These are phyloP conservation scores for Danionella dracula DNA, from an alignment of 2,797 vertebrate genomes.

Conservation along the genomic window DNA sequence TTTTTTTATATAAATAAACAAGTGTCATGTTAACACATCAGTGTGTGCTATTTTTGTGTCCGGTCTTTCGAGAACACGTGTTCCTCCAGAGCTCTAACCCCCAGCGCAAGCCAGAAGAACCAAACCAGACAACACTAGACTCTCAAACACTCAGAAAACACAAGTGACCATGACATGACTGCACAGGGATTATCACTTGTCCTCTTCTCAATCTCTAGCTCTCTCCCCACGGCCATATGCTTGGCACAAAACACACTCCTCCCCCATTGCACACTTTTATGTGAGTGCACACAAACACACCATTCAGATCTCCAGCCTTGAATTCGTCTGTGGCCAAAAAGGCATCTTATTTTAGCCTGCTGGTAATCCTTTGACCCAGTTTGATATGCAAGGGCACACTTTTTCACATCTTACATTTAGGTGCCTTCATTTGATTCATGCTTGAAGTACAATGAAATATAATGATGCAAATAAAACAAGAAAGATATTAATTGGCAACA, in stretches of 20 bases:
- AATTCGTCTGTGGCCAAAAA: constrained; percentile 52
- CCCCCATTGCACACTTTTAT: constrained; percentile 35
- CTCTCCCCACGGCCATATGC: constrained; percentile 64
- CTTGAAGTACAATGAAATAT: too few relatives aligned
- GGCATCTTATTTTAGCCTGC: constrained; percentile 58
- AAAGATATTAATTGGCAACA: too few relatives aligned
- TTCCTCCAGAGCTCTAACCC: constrained; percentile 30
- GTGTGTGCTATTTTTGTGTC: too few relatives aligned
- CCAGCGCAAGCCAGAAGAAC: constrained; percentile 39
- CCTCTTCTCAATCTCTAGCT: constrained; percentile 51
- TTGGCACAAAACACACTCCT: constrained; percentile 52
- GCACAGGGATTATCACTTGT: constrained; percentile 61
- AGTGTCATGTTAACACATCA: too few relatives aligned
- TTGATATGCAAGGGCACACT: constrained; percentile 45
- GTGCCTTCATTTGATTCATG: constrained; percentile 24
- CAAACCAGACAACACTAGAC: constrained; percentile 29
- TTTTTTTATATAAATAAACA: constrained; percentile 38
- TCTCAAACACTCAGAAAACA: constrained; percentile 15
- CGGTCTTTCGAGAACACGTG: constrained; percentile 10
- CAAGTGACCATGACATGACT: constrained; percentile 32
- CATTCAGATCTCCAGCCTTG: constrained; percentile 22
- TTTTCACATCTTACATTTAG: not conserved
- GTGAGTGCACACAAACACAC: constrained; percentile 41
- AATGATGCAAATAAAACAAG: too few relatives aligned
- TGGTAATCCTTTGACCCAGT: constrained; percentile 60